Base-by-base conservation (phyloP, 2,113 vertebrate genomes). In the Hippocampus guttulatus region DNA sequence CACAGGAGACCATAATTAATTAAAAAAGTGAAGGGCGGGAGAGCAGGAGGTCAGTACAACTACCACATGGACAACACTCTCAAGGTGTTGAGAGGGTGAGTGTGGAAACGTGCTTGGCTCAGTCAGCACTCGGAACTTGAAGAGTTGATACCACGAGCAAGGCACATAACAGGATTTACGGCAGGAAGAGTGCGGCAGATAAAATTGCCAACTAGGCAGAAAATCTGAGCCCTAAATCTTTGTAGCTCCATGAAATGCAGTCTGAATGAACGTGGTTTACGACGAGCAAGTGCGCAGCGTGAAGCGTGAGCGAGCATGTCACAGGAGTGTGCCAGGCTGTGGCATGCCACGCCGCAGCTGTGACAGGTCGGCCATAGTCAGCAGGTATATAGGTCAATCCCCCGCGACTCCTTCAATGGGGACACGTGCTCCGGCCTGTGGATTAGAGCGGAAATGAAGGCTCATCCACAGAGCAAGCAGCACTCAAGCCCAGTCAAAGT, bases 381-480 rank as follows among this genome's bases (percentile, higher is more conserved):
- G 83, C 85, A 89, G 90, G 90, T 91, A 90, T 92, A 79, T 88
- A 86, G 89, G 92, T 91, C 85, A 92, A 91, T 91, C 91, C 87
- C 77, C 57, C 71, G 81, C 81, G 86, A 89, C 88, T 91, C 85
- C 91, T 91, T 92, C 89, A 89, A 91, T 89, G 89, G 87, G 67
- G 83, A 77, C 88, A 90, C 81, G 80, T 91, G 88, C 81, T 75
- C 79, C 74, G 78, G 84, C 70, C 83, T 84, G 66, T 81, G 89
- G 90, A 92, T 92, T 92, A 93, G 73, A 79, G 80, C 87, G 91
- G 89, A 93, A 92, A 90, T 92, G 82, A 91, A 91, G 89, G 88
- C 90, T 92, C 90, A 92, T 88, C 88, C 86, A 87, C 79, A 76
- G 72, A 83, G 79, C 73, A 77, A 85, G 85, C 80, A 75, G 71